These are phyloP conservation scores for cat (Felis catus) DNA, from an alignment of 2,113 vertebrate species.

Conservation along the genomic window DNA sequence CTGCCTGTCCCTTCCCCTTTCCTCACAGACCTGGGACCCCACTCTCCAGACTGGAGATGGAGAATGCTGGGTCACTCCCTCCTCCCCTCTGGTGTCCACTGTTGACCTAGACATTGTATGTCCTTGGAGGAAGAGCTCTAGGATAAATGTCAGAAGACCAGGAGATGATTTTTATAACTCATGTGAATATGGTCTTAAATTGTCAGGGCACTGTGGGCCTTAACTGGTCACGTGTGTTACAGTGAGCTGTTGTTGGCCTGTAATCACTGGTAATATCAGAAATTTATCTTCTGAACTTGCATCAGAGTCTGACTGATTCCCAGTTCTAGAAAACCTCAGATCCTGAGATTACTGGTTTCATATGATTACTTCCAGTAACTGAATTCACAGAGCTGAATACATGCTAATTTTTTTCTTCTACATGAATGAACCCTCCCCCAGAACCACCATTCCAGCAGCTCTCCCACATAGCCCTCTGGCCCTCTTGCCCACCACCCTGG, in stretches of 20 bases:
- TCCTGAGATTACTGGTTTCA: background rate
- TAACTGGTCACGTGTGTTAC: background rate
- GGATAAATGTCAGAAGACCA: background rate
- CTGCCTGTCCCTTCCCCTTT: background rate
- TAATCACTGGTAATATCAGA: background rate
- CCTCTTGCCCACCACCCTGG: background rate
- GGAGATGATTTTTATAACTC: conserved; percentile 8
- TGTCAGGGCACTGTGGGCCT: background rate
- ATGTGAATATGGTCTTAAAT: conserved; percentile 11
- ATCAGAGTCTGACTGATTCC: background rate
- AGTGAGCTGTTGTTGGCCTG: background rate
- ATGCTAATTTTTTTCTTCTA: background rate
- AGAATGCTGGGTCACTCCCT: background rate
- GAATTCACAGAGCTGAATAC: background rate
- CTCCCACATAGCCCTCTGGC: background rate
- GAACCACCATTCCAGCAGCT: background rate
- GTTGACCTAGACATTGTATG: background rate
- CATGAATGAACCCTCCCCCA: background rate
- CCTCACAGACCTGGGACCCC: background rate
- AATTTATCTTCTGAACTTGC: background rate
- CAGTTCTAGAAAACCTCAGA: background rate
- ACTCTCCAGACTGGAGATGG: background rate
- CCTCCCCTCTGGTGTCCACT: too few relatives aligned
- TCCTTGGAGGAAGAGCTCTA: conserved; percentile 1
- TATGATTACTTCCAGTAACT: conserved; percentile 23